phyloP scores from a whole-genome alignment of 92 coral and sea anemone species.

The Zoanthus solanderi region DNA sequence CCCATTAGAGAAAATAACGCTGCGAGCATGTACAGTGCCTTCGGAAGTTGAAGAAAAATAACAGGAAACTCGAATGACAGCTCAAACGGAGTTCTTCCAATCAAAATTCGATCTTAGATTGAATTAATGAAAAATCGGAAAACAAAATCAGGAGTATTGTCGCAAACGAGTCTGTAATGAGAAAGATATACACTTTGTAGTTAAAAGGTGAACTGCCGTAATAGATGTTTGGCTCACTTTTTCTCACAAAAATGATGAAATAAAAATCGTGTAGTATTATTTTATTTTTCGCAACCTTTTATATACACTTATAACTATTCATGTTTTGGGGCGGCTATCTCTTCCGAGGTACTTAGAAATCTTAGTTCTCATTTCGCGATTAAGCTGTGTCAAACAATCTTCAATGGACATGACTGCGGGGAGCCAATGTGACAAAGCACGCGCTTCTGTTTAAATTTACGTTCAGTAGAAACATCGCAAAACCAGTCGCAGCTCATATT shows the following conservation, averaged over 20 bases:
- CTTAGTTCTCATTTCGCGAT: slow-evolving; percentile 21
- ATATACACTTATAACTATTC: neutral
- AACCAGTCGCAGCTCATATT: neutral
- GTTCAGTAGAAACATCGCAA: neutral
- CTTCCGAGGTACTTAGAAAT: slow-evolving; percentile 29
- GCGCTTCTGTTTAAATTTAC: neutral
- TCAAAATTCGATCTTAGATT: slow-evolving; percentile 30
- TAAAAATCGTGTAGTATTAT: neutral
- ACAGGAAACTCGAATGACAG: slow-evolving; percentile 18
- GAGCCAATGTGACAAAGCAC: neutral
- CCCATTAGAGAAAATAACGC: slow-evolving; percentile 34
- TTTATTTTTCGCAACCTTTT: neutral
- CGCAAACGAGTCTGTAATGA: slow-evolving; percentile 24
- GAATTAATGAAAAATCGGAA: slow-evolving; percentile 23
- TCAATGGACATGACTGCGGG: neutral
- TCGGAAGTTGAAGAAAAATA: slow-evolving; percentile 29
- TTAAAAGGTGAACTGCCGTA: slow-evolving; percentile 20
- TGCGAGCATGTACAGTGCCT: slow-evolving; percentile 1
- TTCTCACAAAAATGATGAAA: neutral
- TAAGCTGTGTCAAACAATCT: slow-evolving; percentile 15
- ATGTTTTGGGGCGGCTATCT: neutral
- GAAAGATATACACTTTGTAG: neutral
- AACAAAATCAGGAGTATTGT: slow-evolving; percentile 21
- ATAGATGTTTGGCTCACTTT: neutral
- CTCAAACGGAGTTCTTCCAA: slow-evolving; percentile 15